These are phyloP conservation scores for Oreortyx pictus DNA, from an alignment of 2,797 vertebrate genomes.

Conservation along the genomic window DNA sequence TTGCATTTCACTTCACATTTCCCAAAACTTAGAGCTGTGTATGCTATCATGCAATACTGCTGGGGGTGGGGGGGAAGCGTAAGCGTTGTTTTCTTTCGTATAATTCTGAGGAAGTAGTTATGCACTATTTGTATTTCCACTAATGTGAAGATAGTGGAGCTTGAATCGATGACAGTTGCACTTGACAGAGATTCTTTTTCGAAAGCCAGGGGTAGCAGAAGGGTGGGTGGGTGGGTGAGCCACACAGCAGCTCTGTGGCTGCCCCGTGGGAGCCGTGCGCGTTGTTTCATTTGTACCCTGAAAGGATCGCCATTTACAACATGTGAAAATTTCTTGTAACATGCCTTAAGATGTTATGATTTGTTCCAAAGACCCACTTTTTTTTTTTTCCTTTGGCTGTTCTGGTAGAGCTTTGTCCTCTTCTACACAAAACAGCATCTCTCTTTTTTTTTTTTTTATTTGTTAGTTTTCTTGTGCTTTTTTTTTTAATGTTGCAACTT, in stretches of 20 bases:
- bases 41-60: not conserved
- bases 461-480: not conserved
- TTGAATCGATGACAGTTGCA: constrained; percentile 71
- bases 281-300: constrained; percentile 67
- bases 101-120: constrained; percentile 64
- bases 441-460: constrained; percentile 9
- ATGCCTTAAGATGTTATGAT: constrained; percentile 85
- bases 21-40: not conserved
- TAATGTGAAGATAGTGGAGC: constrained; percentile 51
- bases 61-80: not conserved
- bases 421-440: constrained; percentile 68
- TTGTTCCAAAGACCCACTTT: constrained; percentile 83
- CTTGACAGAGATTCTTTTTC: constrained; percentile 46
- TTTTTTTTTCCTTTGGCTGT: constrained; percentile 75
- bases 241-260: not conserved
- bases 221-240: constrained; percentile 1
- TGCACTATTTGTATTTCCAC: constrained; percentile 69
- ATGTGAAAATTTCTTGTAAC: constrained; percentile 76
- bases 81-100: constrained; percentile 23
- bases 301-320: constrained; percentile 68
- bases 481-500: constrained; percentile 51
- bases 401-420: constrained; percentile 68
- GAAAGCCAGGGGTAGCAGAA: constrained; percentile 36
- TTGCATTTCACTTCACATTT: not conserved
- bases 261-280: constrained; percentile 19